Evolutionary conservation across 2,888 invertebrate species (phyloP).

Genomic region (Aporophyla lueneburgensis): DNA sequence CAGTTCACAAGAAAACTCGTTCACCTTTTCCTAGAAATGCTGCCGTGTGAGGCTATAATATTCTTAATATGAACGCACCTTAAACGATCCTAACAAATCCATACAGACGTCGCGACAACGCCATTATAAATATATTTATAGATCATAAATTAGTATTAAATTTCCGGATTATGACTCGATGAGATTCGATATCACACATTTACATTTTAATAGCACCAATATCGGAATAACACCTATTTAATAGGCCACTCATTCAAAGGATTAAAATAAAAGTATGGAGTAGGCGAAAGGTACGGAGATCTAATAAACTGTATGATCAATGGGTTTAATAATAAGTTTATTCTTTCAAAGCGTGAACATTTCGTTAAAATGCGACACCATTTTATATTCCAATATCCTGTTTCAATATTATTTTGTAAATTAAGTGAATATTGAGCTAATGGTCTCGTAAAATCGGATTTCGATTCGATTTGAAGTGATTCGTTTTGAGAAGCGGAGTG

Average conservation of each 20-base stretch:
- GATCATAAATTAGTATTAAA: constrained; percentile 80
- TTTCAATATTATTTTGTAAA: constrained; percentile 32
- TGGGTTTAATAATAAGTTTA: constrained; percentile 38
- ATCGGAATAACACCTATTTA: constrained; percentile 75
- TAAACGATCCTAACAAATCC: constrained; percentile 62
- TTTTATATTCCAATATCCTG: constrained; percentile 32
- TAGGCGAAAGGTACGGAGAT: constrained; percentile 37
- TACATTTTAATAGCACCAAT: constrained; percentile 81
- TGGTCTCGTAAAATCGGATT: constrained; percentile 53
- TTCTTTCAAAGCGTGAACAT: constrained; percentile 33
- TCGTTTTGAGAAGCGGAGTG: constrained; percentile 62
- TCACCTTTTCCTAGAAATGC: neutral
- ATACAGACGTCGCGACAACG: constrained; percentile 73
- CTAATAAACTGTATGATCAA: constrained; percentile 62
- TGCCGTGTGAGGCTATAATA: neutral
- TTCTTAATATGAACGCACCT: constrained; percentile 41
- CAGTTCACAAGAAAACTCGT: neutral
- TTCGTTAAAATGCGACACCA: constrained; percentile 7
- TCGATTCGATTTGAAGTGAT: constrained; percentile 62
- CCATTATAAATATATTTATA: constrained; percentile 79
- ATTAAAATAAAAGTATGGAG: constrained; percentile 61
- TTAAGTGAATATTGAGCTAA: constrained; percentile 45
- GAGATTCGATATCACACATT: constrained; percentile 81
- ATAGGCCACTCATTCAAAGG: constrained; percentile 65
- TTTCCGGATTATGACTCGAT: constrained; percentile 79